phyloP scores from a whole-genome alignment of 2,888 invertebrate species.

The Heliconius erato region DNA sequence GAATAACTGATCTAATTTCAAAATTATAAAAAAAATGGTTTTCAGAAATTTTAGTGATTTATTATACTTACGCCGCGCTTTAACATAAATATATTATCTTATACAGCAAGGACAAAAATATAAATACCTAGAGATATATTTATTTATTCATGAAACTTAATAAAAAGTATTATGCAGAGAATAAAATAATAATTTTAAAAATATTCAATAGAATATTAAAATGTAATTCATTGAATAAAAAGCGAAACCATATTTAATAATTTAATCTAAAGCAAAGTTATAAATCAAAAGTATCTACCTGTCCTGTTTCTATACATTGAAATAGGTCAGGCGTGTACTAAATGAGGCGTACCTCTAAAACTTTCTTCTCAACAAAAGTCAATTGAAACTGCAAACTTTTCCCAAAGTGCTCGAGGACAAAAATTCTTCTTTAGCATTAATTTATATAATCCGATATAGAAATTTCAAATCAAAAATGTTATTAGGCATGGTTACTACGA shows the following conservation, averaged over 20 bases:
- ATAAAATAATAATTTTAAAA: not conserved
- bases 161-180: too few relatives aligned
- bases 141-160: too few relatives aligned
- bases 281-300: constrained; percentile 38
- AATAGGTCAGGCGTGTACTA: constrained; percentile 63
- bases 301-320: constrained; percentile 50
- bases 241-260: constrained; percentile 16
- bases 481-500: not conserved
- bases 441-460: constrained; percentile 1
- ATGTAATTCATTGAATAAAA: not conserved
- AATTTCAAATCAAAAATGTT: not conserved
- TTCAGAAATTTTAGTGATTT: too few relatives aligned
- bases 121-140: too few relatives aligned
- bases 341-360: constrained; percentile 64
- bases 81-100: not conserved
- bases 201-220: not conserved
- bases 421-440: constrained; percentile 13
- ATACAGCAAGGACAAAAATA: not conserved
- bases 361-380: constrained; percentile 76
- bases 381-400: constrained; percentile 76
- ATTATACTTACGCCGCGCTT: too few relatives aligned
- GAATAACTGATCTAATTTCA: too few relatives aligned
- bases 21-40: too few relatives aligned
- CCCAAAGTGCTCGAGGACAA: constrained; percentile 58
- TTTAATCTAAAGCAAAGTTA: constrained; percentile 33